Conservation (phyloP, 2,797 vertebrate genomes). For the Poeciliopsis presidionis region DNA sequence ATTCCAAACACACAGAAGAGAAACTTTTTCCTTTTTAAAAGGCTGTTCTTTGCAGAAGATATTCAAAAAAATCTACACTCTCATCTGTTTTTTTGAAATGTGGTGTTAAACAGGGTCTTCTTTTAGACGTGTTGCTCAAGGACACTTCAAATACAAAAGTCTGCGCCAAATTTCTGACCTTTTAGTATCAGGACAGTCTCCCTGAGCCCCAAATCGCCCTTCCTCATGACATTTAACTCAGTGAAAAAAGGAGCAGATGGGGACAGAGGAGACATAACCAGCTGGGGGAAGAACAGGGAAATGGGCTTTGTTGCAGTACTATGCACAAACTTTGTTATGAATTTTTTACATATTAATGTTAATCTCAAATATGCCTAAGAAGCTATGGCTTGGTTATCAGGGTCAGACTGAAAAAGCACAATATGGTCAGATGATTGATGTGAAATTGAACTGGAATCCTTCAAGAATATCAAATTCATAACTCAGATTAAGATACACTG, state of each 20-base stretch:
- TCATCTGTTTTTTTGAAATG: slow-evolving; percentile 20
- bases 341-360: neutral
- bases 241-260: slow-evolving; percentile 61
- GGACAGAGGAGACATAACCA: slow-evolving; percentile 54
- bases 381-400: neutral
- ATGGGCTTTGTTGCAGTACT: slow-evolving; percentile 36
- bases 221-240: slow-evolving; percentile 69
- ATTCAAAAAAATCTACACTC: slow-evolving; percentile 8
- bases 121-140: slow-evolving; percentile 54
- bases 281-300: slow-evolving; percentile 48
- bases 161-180: slow-evolving; percentile 72
- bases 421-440: neutral
- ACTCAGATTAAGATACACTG: no score
- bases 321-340: slow-evolving; percentile 11
- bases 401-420: neutral
- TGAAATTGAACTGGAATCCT: neutral
- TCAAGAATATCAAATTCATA: neutral
- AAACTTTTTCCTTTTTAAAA: slow-evolving; percentile 36
- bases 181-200: slow-evolving; percentile 65
- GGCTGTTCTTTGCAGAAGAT: slow-evolving; percentile 18
- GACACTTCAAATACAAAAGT: slow-evolving; percentile 58
- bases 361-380: neutral
- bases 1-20: slow-evolving; percentile 28
- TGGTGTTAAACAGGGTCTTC: neutral
- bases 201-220: slow-evolving; percentile 63